Evolutionary conservation across 2,797 vertebrate species (phyloP).

Genomic region (Pseudochromis fuscus): DNA sequence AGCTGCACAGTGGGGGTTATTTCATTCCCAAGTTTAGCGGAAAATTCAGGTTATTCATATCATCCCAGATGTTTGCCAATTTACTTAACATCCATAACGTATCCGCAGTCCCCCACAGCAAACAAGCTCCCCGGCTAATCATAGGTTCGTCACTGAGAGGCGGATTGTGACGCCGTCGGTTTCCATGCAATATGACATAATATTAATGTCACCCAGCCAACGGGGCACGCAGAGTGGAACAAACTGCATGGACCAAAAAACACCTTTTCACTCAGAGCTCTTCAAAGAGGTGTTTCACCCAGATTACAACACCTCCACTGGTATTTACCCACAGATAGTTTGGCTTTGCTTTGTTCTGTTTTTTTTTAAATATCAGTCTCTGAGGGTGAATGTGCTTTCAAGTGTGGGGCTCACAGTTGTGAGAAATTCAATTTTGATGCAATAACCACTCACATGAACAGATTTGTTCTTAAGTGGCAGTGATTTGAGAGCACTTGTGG

Average conservation of each 20-base stretch:
- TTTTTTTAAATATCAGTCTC: constrained; percentile 1
- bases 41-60: constrained; percentile 68
- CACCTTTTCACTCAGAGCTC: constrained; percentile 13
- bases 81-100: constrained; percentile 66
- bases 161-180: constrained; percentile 12
- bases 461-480: too few species aligned
- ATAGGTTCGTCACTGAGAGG: constrained; percentile 58
- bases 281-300: neutral
- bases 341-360: constrained; percentile 13
- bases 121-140: constrained; percentile 53
- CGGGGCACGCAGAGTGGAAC: neutral
- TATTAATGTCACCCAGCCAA: constrained; percentile 32
- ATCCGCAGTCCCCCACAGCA: constrained; percentile 48
- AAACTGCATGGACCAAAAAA: constrained; percentile 18
- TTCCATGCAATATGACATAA: constrained; percentile 43
- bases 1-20: constrained; percentile 65
- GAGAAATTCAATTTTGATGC: neutral
- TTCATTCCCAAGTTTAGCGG: constrained; percentile 63
- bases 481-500: too few species aligned
- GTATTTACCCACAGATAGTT: too few species aligned
- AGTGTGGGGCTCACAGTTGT: neutral
- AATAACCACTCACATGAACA: too few species aligned
- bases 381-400: neutral
- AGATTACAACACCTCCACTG: neutral
- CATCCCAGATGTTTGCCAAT: constrained; percentile 72